Base-by-base conservation (phyloP, 2,888 invertebrate genomes). In the Sesamia inferens region DNA sequence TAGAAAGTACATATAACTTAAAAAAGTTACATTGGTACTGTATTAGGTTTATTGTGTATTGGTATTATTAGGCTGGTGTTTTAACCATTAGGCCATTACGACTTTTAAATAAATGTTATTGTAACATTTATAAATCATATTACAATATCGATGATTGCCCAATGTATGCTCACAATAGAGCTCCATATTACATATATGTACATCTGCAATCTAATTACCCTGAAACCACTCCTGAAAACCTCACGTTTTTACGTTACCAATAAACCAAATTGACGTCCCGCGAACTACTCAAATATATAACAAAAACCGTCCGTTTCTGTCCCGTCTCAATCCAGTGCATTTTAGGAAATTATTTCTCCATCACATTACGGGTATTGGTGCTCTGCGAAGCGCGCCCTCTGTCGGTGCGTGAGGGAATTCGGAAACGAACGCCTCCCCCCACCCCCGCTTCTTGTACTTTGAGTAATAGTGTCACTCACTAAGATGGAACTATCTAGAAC, bases 261-360 rank as follows among this genome's bases (percentile, higher is more conserved):
- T 94, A 94, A 91, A 93, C 87, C 90, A 93, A 93, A 94, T 93
- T 93, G 94, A 93, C 91, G 89, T 92, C 87, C 89, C 88, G 86
- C 87, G 91, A 91, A 94, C 93, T 94, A 93, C 94, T 94, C 93
- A 89, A 92, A 94, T 92, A 88, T 74, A 88, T 74, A 87, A 82
- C 85, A 87, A 81, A 84, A 78, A 74, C 71, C 87, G 88, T 86
- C 22, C 85, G 76, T 71, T 64, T 89, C 88, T 90, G 88, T 85
- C 87, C 86, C 90, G 85, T 92, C 93, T 92, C 94, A 93, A 93
- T 92, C 92, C 93, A 92, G 87, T 94, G 94, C 95, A 94, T 95
- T 94, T 94, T 93, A 92, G 93, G 90, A 94, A 94, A 94, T 94
- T 93, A 94, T 94, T 94, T 94, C 93, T 90, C 92, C 93, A 94